Base-by-base conservation (phyloP, 2,888 invertebrate genomes). In the Eristalinus aeneus region DNA sequence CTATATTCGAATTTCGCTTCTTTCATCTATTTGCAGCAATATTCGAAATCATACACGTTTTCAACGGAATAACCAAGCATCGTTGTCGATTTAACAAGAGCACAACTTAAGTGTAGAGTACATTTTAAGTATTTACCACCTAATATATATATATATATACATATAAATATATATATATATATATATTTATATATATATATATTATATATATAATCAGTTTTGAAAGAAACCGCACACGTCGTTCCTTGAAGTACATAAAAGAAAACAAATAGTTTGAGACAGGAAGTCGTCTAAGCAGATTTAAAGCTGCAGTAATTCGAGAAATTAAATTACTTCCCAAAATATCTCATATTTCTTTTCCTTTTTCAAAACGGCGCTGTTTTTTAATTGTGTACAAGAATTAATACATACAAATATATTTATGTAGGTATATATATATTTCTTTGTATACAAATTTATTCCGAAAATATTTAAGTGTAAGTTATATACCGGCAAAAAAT, bases 361-460 rank as follows among this genome's bases (percentile, higher is more conserved):
- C n/a, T n/a, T n/a, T n/a, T n/a, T n/a, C n/a, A n/a, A n/a, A n/a
- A n/a, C n/a, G n/a, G n/a, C n/a, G n/a, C n/a, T n/a, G n/a, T 39
- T 39, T 39, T 16, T n/a, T 12, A 12, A 12, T 46, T n/a, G 39
- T 46, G 8, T 46, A 46, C 46, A 46, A 16, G 46, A 16, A 11
- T 74, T 27, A 23, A 27, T 75, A 53, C 60, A 75, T 46, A 60
- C 23, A 73, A 9, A 39, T 32, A 39, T 20, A 71, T 65, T 16
- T 63, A 63, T 31, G 16, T 34, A 63, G 20, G 31, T 31, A 46
- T 46, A 65, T 46, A 22, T 64, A n/a, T 61, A 22, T 53, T 46
- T 61, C 10, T 22, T 46, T 36, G 27, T 36, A 61, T 53, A 68
- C 27, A 68, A 22, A 54, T 63, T 61, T 31, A 27, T 53, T 53